Evolutionary conservation across 2,113 vertebrate genomes (phyloP).

Genomic region (Hydrochoerus hydrochaeris): DNA sequence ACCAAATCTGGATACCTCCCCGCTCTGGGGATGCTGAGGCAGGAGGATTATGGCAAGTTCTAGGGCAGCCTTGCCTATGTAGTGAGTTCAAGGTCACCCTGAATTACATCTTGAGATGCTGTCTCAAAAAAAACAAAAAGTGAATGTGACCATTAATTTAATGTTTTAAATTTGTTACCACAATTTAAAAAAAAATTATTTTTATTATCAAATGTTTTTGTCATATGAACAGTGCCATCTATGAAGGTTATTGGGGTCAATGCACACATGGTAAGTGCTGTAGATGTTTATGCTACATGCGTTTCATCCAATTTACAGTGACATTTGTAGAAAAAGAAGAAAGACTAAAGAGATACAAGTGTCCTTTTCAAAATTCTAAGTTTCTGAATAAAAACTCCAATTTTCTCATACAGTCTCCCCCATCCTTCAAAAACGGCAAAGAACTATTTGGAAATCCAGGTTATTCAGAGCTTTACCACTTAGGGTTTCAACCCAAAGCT

Average conservation of each 20-base stretch:
- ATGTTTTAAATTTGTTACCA: not conserved
- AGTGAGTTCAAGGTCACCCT: not conserved
- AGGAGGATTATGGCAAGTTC: not conserved
- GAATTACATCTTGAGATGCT: not conserved
- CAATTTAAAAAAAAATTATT: not conserved
- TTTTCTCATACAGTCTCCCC: not conserved
- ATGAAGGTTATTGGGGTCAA: not conserved
- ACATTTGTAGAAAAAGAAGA: not conserved
- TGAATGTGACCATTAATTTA: not conserved
- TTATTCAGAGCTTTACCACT: conserved; percentile 41
- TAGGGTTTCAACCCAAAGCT: conserved; percentile 50
- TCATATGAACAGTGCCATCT: not conserved
- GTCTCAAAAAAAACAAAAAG: not conserved
- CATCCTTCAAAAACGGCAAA: not conserved
- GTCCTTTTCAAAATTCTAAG: conserved; percentile 4
- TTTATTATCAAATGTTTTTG: not conserved
- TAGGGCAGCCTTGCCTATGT: not conserved
- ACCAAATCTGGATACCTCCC: not conserved
- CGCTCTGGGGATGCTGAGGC: not conserved
- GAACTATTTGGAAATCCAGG: conserved; percentile 22
- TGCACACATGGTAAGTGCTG: not conserved
- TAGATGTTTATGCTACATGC: not conserved
- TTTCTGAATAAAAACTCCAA: conserved; percentile 41
- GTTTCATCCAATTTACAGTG: not conserved
- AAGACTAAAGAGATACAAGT: not conserved